Evolutionary conservation across 1,140 invertebrate species (phyloP).

Genomic region (Drosophila micromelanica): DNA sequence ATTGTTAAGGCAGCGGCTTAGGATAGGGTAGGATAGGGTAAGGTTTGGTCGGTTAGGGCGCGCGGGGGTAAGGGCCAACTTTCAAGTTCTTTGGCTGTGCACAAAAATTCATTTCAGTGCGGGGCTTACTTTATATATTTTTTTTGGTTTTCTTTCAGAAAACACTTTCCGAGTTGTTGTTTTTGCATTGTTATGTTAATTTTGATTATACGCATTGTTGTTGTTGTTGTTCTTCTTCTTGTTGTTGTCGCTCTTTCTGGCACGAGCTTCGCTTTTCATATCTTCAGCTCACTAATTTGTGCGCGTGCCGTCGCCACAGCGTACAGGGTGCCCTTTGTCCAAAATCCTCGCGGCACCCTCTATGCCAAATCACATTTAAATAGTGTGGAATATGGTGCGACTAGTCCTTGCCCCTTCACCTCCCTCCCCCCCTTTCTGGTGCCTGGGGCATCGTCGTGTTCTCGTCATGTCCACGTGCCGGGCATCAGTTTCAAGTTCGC

Average conservation of each 20-base stretch:
- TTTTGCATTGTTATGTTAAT: slow-evolving; percentile 75
- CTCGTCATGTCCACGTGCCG: slow-evolving; percentile 71
- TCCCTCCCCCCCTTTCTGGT: slow-evolving; percentile 5
- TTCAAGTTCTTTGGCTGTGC: slow-evolving; percentile 57
- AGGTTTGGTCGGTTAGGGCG: too few relatives aligned
- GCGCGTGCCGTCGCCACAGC: slow-evolving; percentile 66
- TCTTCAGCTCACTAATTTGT: slow-evolving; percentile 76
- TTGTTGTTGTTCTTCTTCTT: slow-evolving; percentile 55
- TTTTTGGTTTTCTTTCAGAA: slow-evolving; percentile 46
- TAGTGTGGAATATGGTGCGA: slow-evolving; percentile 55
- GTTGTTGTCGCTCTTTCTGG: slow-evolving; percentile 44
- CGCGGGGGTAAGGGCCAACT: too few relatives aligned
- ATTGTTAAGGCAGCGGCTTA: slow-evolving; percentile 9
- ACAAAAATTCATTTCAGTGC: slow-evolving; percentile 63
- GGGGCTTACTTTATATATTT: slow-evolving; percentile 39
- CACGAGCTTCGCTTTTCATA: slow-evolving; percentile 71
- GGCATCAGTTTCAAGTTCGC: slow-evolving; percentile 77
- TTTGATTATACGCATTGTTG: slow-evolving; percentile 74
- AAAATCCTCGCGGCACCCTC: slow-evolving; percentile 1
- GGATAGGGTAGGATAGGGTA: neutral
- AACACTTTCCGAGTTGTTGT: slow-evolving; percentile 54
- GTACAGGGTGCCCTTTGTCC: slow-evolving; percentile 45
- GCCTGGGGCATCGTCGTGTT: slow-evolving; percentile 42
- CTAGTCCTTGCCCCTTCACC: neutral
- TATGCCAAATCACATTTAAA: slow-evolving; percentile 68